Conservation (phyloP, 2,113 vertebrate species). For the Phylloscopus trochiloides region DNA sequence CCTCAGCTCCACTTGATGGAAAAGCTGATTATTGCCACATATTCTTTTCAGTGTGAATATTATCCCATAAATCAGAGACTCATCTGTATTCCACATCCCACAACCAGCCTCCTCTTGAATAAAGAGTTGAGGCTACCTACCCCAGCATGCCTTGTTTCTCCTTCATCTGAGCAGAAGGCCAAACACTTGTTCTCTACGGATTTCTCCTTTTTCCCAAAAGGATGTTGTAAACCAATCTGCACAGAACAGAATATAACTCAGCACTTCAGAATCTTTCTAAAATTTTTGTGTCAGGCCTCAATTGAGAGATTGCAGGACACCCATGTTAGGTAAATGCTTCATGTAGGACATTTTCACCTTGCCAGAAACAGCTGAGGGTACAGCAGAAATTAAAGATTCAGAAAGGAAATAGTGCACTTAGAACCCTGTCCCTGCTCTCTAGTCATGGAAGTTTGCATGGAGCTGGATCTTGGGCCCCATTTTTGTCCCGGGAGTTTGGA, state of each 20-base stretch:
- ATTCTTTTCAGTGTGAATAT: conserved; percentile 4
- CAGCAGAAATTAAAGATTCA: not conserved
- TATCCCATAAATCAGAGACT: conserved; percentile 16
- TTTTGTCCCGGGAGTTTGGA: not conserved
- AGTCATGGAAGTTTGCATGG: not conserved
- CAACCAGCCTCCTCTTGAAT: not conserved
- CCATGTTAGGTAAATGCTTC: not conserved
- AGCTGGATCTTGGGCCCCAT: not conserved
- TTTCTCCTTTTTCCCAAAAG: not conserved
- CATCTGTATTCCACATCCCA: not conserved
- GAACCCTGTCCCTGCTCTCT: not conserved
- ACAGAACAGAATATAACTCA: not conserved
- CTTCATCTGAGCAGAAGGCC: conserved; percentile 63
- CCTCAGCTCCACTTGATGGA: conserved; percentile 5
- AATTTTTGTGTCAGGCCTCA: not conserved
- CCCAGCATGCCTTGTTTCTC: conserved; percentile 34
- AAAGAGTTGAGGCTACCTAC: not conserved
- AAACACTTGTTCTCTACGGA: not conserved
- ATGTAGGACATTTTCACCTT: not conserved
- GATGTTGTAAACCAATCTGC: not conserved
- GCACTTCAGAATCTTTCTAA: not conserved
- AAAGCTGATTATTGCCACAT: conserved; percentile 28
- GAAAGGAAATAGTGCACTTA: not conserved
- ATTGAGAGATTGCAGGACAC: not conserved
- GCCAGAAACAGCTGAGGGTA: not conserved